Evolutionary conservation across 2,888 invertebrate species (phyloP).

Genomic region (Sarcophaga rosellei): DNA sequence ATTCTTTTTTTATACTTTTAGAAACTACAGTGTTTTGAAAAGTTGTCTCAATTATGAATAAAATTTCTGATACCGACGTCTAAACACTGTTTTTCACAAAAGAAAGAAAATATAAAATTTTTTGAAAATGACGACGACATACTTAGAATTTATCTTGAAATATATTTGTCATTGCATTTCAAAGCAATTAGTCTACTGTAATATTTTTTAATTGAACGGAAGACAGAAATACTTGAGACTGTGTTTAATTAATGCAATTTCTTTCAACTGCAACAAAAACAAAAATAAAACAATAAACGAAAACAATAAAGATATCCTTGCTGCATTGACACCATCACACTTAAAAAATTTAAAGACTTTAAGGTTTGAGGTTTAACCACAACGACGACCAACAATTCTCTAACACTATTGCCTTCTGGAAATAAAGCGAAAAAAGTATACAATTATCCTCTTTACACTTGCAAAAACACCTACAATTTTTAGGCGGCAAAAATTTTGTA

Average conservation of each 20-base stretch:
- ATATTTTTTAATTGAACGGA: background rate
- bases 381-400: constrained; percentile 34
- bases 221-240: background rate
- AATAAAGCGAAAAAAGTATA: constrained; percentile 36
- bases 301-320: background rate
- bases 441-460: constrained; percentile 51
- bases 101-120: too few relatives aligned
- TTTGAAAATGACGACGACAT: too few relatives aligned
- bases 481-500: constrained; percentile 70
- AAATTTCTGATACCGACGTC: too few relatives aligned
- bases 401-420: constrained; percentile 55
- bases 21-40: too few relatives aligned
- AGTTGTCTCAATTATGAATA: too few relatives aligned
- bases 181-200: background rate
- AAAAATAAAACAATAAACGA: background rate
- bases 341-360: background rate
- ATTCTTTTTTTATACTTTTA: too few relatives aligned
- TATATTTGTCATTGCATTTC: background rate
- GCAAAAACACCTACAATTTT: constrained; percentile 72
- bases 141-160: too few relatives aligned
- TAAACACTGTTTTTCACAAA: too few relatives aligned
- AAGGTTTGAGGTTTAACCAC: constrained; percentile 73
- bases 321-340: constrained; percentile 17
- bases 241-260: constrained; percentile 20
- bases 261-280: constrained; percentile 1